Evolutionary conservation across 1,140 invertebrate species (phyloP), one percentile per base, ranked within the genome.

Genomic region (Drosophila parvula): DNA sequence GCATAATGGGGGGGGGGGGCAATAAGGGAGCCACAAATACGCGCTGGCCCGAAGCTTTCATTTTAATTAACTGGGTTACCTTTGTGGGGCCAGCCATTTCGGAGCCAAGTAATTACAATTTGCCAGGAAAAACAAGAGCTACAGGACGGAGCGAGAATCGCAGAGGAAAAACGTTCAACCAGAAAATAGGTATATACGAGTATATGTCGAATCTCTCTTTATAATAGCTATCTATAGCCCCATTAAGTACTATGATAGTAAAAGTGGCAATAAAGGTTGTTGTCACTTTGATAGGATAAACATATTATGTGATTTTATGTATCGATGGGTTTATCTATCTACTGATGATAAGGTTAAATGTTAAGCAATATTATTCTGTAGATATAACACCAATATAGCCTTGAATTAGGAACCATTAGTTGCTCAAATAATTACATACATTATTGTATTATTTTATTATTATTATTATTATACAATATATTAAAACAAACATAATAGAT

Each of bases 51-150:
- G 30, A 58, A 68, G 74, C 74, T 77, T 77, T 59, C 62, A 67
- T 77, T 77, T 77, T 77, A 77, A 77, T 77, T 77, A 77, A 77
- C 74, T 77, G 74, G 74, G 62, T 60, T 77, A 77, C 74, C 74
- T 77, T 60, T 77, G 73, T 60, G 74, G 55, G 53, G 53, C 73
- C 74, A 43, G 28, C 48, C 74, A 41, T 76, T 76, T 40, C 51
- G 36, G 60, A 55, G 47, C 62, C 74, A 56, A 57, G 63, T 77
- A 78, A 78, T 78, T 78, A 78, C 74, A 76, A 50, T 27, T 30
- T 51, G 60, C 27, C 30, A 27, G 38, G 36, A 38, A 73, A 44
- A 73, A 51, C 45, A 73, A 61, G 28, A 30, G 41, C 48, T n/a
- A 34, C 38, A 50, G 22, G 11, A 36, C 40, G 8, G 1, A 11